Base-by-base conservation (phyloP, 2,888 invertebrate genomes). In the Papilio elwesi region DNA sequence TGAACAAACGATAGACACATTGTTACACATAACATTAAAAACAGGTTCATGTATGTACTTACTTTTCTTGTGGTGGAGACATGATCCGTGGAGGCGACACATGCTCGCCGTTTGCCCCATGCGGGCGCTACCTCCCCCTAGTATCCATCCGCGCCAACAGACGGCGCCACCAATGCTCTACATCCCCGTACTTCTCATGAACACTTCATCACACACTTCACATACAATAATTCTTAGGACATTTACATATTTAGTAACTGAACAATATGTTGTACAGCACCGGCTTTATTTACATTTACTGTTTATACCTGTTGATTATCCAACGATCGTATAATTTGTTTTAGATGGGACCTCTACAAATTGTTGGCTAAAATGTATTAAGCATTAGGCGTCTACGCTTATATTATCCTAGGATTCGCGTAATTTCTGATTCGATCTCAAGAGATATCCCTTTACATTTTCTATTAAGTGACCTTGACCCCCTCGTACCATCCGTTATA, bases 31-130 rank as follows among this genome's bases (percentile, higher is more conserved):
- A 26, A 26, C 26, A 26, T 26, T 26, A 26, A 26, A 26, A 26
- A 26, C n/a, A n/a, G 4, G 26, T 26, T 26, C 43, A 43, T 43
- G 6, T 0, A 43, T 43, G 43, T 43, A 95, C 95, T 89, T 95
- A 95, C 96, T 96, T 94, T 96, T 96, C 95, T 96, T 96, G 93
- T 96, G 96, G 89, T 96, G 96, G 93, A 96, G 95, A 91, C 94
- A 94, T 94, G 94, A 95, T 95, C 96, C 96, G 94, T 96, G 96
- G 91, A 96, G 95, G 95, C 96, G 96, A 94, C 96, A 96, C 96
- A 96, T 96, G 91, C 96, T 96, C 95, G 96, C 96, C 93, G 96
- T 95, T 94, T 96, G 96, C 95, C 96, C 96, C 96, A 96, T 96
- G 92, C 95, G 95, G 91, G 93, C 91, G 92, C 92, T 93, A 91